Conservation (phyloP, 2,888 invertebrate species). For the Agelastica alni region DNA sequence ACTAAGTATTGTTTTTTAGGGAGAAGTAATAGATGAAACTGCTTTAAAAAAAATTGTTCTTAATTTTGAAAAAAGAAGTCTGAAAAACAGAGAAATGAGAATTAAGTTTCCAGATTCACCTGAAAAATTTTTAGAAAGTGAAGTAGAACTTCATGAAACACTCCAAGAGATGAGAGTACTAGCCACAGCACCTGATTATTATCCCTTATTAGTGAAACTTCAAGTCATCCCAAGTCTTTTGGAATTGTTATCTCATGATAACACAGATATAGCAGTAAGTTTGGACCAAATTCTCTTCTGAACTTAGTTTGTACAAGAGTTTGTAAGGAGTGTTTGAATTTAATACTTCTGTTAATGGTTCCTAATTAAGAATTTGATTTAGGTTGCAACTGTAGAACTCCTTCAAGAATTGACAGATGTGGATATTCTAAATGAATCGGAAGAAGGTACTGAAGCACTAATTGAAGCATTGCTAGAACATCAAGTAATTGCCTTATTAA, state of each 20-base stretch:
- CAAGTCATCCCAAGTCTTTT: conserved; percentile 89
- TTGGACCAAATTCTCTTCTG: too few species aligned
- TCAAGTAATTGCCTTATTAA: conserved; percentile 81
- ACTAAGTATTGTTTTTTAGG: conserved; percentile 61
- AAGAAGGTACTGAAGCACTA: conserved; percentile 85
- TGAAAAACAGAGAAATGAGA: conserved; percentile 95
- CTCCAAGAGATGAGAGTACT: conserved; percentile 90
- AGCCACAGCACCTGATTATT: conserved; percentile 94
- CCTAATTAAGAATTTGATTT: too few species aligned
- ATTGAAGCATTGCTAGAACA: conserved; percentile 87
- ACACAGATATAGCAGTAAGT: conserved; percentile 77
- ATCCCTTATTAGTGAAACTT: conserved; percentile 86
- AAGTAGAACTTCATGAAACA: conserved; percentile 74
- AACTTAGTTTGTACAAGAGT: too few species aligned
- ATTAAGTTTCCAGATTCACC: conserved; percentile 97
- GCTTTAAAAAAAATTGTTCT: conserved; percentile 86
- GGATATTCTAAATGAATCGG: conserved; percentile 92
- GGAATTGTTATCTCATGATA: conserved; percentile 93
- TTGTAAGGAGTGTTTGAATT: too few species aligned
- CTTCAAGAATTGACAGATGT: conserved; percentile 92
- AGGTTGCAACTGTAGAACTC: conserved; percentile 61
- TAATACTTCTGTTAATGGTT: too few species aligned
- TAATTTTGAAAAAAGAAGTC: conserved; percentile 90
- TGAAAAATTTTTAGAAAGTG: conserved; percentile 98
- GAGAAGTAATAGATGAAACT: conserved; percentile 86